phyloP scores from a whole-genome alignment of 2,797 vertebrate species.

The Cossypha niveicapilla region DNA sequence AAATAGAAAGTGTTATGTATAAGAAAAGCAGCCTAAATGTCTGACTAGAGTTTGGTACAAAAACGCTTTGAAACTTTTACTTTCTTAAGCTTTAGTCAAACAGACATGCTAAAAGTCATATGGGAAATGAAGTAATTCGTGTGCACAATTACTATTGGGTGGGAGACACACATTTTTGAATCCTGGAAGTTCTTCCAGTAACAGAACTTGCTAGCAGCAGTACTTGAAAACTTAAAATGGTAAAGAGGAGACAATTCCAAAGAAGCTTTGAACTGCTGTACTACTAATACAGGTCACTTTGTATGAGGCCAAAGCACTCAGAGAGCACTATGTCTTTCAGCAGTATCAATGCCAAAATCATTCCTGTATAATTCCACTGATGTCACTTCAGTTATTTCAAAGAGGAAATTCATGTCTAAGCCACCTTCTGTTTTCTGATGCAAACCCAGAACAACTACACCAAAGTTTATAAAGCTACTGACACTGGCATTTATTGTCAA shows the following conservation, averaged over 20 bases:
- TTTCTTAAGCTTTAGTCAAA: slow-evolving; percentile 33
- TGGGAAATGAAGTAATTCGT: background rate
- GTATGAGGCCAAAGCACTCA: slow-evolving; percentile 66
- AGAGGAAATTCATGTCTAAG: slow-evolving; percentile 57
- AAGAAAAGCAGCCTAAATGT: slow-evolving; percentile 66
- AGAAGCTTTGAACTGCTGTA: slow-evolving; percentile 53
- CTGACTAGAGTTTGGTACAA: slow-evolving; percentile 31
- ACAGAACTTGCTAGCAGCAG: background rate
- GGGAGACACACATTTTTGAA: slow-evolving; percentile 19
- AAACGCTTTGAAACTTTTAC: slow-evolving; percentile 23
- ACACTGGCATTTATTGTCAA: background rate
- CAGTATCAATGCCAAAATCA: slow-evolving; percentile 51
- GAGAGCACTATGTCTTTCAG: slow-evolving; percentile 64
- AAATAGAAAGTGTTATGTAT: slow-evolving; percentile 3
- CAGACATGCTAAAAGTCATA: background rate
- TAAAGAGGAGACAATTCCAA: slow-evolving; percentile 44
- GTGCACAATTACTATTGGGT: background rate
- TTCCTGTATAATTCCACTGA: slow-evolving; percentile 66
- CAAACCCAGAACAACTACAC: slow-evolving; percentile 36
- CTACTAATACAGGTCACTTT: slow-evolving; percentile 63
- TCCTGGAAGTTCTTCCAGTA: slow-evolving; percentile 39
- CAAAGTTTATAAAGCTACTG: slow-evolving; percentile 20
- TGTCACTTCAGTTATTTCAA: slow-evolving; percentile 61
- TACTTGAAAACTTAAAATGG: background rate
- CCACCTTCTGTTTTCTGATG: slow-evolving; percentile 48